phyloP scores from a whole-genome alignment of 2,888 invertebrate species.

The Xestia rhomboidea region DNA sequence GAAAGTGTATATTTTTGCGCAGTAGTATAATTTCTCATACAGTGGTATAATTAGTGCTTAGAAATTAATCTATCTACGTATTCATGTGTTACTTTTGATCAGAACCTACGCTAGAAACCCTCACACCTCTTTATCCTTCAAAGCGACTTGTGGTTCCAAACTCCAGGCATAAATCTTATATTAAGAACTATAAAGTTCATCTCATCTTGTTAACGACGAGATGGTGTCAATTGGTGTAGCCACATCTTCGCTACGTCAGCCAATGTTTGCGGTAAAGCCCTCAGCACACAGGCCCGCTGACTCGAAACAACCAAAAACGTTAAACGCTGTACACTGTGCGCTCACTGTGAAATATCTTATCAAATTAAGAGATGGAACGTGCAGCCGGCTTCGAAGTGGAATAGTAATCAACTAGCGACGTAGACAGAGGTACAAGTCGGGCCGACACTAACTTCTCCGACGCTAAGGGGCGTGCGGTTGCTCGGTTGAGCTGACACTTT shows the following conservation, averaged over 20 bases:
- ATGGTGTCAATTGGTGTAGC: conserved; percentile 47
- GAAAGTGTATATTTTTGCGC: neutral
- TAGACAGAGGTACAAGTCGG: conserved; percentile 55
- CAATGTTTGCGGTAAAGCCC: conserved; percentile 56
- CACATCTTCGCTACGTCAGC: conserved; percentile 55
- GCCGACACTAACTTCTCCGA: conserved; percentile 67
- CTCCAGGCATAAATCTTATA: conserved; percentile 26
- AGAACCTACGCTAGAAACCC: neutral
- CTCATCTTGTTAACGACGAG: conserved; percentile 40
- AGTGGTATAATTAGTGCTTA: neutral
- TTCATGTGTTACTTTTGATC: neutral
- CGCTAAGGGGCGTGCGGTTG: conserved; percentile 70
- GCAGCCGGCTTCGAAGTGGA: conserved; percentile 54
- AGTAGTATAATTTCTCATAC: neutral
- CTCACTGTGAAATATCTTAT: conserved; percentile 52
- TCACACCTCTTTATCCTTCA: neutral
- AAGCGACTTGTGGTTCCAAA: conserved; percentile 27
- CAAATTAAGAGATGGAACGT: conserved; percentile 57
- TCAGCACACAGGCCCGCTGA: conserved; percentile 2
- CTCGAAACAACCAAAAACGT: conserved; percentile 23
- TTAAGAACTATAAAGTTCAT: conserved; percentile 48
- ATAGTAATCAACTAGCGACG: conserved; percentile 60
- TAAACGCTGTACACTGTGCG: conserved; percentile 53
- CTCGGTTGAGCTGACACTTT: conserved; percentile 72
- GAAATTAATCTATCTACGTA: neutral